phyloP scores from a whole-genome alignment of 2,888 invertebrate species.

The Lymantria monacha region DNA sequence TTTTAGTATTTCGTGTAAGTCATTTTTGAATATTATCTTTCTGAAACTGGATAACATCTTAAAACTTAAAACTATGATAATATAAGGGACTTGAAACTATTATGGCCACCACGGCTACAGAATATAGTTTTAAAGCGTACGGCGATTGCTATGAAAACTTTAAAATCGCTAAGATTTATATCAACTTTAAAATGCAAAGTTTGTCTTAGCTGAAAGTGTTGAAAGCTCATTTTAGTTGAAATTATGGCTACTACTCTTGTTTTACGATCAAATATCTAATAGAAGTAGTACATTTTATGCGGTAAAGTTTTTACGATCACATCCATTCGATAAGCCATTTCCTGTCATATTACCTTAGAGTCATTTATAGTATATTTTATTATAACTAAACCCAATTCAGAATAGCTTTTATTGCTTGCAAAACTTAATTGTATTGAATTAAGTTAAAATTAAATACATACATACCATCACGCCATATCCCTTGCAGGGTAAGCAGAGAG shows the following conservation, averaged over 20 bases:
- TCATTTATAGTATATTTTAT: neutral
- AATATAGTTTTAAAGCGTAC: conserved; percentile 13
- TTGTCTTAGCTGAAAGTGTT: conserved; percentile 19
- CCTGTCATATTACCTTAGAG: neutral
- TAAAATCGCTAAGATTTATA: conserved; percentile 26
- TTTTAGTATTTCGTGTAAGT: too few species aligned
- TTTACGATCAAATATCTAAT: conserved; percentile 19
- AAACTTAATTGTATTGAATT: too few species aligned
- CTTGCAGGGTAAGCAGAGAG: too few species aligned
- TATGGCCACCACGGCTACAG: conserved; percentile 10
- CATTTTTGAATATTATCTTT: neutral
- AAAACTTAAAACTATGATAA: neutral
- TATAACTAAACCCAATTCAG: neutral
- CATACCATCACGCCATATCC: too few species aligned
- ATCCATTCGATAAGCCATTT: conserved; percentile 3
- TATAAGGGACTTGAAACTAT: conserved; percentile 14
- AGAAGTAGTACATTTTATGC: conserved; percentile 11
- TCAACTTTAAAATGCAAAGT: conserved; percentile 32
- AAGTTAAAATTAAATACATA: too few species aligned
- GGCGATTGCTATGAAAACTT: conserved; percentile 28
- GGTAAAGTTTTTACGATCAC: neutral
- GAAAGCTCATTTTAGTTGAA: conserved; percentile 23
- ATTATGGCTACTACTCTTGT: conserved; percentile 17
- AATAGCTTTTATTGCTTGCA: too few species aligned
- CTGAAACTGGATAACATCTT: neutral